A percentile compares a stretch with the other conserved stretches of the same genome.
Conservation (phyloP, 2,888 invertebrate genomes). For the Pterostichus madidus region DNA sequence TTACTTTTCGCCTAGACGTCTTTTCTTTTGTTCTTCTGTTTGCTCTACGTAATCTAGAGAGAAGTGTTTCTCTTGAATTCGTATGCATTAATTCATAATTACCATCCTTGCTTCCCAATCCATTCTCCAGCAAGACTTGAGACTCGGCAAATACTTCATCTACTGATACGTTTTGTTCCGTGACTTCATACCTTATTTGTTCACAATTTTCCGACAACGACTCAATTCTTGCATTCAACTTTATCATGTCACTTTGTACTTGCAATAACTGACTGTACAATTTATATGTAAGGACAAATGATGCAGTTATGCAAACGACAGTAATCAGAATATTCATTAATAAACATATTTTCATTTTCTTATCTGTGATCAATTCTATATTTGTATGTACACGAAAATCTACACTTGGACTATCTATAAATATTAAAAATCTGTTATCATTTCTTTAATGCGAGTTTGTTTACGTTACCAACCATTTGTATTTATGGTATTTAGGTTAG, state of each 20-base stretch:
- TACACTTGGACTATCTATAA: slow-evolving; percentile 55
- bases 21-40: slow-evolving; percentile 59
- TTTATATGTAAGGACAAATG: slow-evolving; percentile 45
- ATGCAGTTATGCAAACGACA: slow-evolving; percentile 38
- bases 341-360: slow-evolving; percentile 61
- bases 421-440: slow-evolving; percentile 29
- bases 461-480: slow-evolving; percentile 61
- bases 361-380: slow-evolving; percentile 56
- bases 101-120: slow-evolving; percentile 56
- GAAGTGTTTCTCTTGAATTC: slow-evolving; percentile 22
- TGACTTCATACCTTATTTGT: slow-evolving; percentile 18
- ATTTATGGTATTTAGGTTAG: slow-evolving; percentile 48
- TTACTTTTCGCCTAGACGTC: slow-evolving; percentile 61
- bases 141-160: not conserved
- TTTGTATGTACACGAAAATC: slow-evolving; percentile 61
- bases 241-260: slow-evolving; percentile 42
- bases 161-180: not conserved
- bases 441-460: slow-evolving; percentile 17
- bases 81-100: slow-evolving; percentile 59
- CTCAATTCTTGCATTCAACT: slow-evolving; percentile 41
- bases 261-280: slow-evolving; percentile 49
- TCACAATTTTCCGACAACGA: slow-evolving; percentile 23
- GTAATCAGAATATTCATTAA: slow-evolving; percentile 52
- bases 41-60: slow-evolving; percentile 60
- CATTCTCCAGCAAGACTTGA: slow-evolving; percentile 8